Conservation (phyloP, 2,888 invertebrate species). For the Hydroisotoma schaefferi region DNA sequence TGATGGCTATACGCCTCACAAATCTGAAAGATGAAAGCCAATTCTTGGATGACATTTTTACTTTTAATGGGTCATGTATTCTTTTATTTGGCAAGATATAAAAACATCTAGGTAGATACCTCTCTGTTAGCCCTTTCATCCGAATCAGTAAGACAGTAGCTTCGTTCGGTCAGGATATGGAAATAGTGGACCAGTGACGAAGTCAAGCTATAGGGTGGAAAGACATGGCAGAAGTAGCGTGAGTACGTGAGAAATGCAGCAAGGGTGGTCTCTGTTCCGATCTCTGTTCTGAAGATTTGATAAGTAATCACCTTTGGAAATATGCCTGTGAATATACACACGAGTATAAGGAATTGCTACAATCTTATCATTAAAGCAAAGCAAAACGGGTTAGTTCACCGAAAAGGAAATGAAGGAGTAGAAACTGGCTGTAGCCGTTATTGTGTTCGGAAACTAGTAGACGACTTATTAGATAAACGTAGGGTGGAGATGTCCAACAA, state of each 20-base stretch:
- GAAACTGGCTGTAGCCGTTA: constrained; percentile 17
- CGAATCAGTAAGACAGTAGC: constrained; percentile 19
- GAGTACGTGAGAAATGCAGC: neutral
- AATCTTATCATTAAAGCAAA: too few relatives aligned
- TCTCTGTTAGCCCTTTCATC: too few relatives aligned
- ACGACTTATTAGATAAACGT: constrained; percentile 20
- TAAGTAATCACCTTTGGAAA: constrained; percentile 26
- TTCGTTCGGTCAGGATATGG: constrained; percentile 17
- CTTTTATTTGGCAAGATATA: too few relatives aligned
- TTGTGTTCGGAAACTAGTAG: neutral
- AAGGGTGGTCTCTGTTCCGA: too few relatives aligned
- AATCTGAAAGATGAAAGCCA: too few relatives aligned
- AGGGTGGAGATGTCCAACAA: constrained; percentile 32
- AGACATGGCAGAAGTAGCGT: constrained; percentile 22
- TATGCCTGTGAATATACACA: constrained; percentile 25
- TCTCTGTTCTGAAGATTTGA: constrained; percentile 14
- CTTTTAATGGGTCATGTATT: too few relatives aligned
- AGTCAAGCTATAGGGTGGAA: constrained; percentile 33
- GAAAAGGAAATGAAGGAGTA: constrained; percentile 19
- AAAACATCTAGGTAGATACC: too few relatives aligned
- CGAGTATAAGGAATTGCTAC: too few relatives aligned
- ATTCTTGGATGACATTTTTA: too few relatives aligned
- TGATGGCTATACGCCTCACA: too few relatives aligned
- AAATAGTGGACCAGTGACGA: constrained; percentile 30
- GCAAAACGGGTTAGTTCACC: too few relatives aligned